Evolutionary conservation across 2,888 invertebrate genomes (phyloP).

Genomic region (Trissoscelio sp.): DNA sequence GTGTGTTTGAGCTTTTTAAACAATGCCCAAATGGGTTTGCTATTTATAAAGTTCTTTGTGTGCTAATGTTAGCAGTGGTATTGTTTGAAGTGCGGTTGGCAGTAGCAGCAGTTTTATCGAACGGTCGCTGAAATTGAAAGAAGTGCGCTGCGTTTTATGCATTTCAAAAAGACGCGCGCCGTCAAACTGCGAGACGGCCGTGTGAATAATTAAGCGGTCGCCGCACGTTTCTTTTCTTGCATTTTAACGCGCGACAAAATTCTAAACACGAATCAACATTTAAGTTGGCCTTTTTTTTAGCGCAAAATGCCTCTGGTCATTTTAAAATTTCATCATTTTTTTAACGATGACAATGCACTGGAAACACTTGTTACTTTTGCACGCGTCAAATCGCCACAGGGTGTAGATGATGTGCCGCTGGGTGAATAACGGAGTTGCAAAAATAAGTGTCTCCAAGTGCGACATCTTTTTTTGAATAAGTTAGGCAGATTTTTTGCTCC

Average conservation of each 20-base stretch:
- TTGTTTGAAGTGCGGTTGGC: conserved; percentile 81
- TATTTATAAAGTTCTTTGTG: conserved; percentile 70
- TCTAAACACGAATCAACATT: conserved; percentile 43
- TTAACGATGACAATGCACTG: conserved; percentile 39
- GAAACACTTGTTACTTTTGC: conserved; percentile 11
- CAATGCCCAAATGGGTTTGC: conserved; percentile 71
- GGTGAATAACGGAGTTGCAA: background rate
- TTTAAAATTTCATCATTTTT: conserved; percentile 59
- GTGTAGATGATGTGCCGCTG: background rate
- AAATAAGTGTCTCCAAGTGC: conserved; percentile 6
- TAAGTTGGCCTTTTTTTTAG: conserved; percentile 5
- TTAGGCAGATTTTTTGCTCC: too few species aligned
- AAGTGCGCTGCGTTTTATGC: conserved; percentile 37
- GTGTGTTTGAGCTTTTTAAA: conserved; percentile 66
- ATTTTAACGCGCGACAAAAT: conserved; percentile 50
- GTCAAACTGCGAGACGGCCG: conserved; percentile 19
- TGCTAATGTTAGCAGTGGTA: conserved; percentile 58
- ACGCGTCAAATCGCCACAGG: conserved; percentile 36
- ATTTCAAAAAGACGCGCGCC: conserved; percentile 36
- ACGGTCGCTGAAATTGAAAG: conserved; percentile 57
- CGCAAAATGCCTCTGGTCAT: conserved; percentile 11
- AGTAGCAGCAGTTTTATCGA: conserved; percentile 76
- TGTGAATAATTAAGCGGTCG: conserved; percentile 37
- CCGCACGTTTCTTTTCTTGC: conserved; percentile 24
- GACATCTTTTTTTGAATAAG: background rate